These are phyloP conservation scores for Leptopilina drosophilae DNA, from an alignment of 2,888 invertebrate species.

Conservation along the genomic window DNA sequence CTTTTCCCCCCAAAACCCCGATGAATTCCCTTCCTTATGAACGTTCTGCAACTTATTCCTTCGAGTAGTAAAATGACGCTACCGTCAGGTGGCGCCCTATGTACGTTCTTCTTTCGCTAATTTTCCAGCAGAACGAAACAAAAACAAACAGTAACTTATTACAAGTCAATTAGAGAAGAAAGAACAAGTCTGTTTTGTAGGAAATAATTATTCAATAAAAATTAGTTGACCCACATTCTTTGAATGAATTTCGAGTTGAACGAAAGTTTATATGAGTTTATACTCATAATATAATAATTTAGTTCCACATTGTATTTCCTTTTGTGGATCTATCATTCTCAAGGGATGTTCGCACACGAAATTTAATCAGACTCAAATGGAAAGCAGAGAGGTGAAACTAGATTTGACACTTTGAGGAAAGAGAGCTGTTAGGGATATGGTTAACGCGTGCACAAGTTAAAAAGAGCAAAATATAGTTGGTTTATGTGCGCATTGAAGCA, in stretches of 20 bases:
- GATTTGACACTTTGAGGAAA: constrained; percentile 13
- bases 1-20: not conserved
- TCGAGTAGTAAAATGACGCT: not conserved
- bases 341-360: not conserved
- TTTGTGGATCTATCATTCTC: not conserved
- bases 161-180: too few relatives aligned
- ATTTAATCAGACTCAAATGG: constrained; percentile 30
- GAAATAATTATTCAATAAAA: too few relatives aligned
- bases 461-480: constrained; percentile 32
- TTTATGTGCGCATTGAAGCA: constrained; percentile 12
- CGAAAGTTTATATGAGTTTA: too few relatives aligned
- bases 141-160: too few relatives aligned
- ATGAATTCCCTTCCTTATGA: not conserved
- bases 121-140: too few relatives aligned
- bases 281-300: too few relatives aligned
- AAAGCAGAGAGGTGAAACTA: constrained; percentile 20
- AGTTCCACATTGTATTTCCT: not conserved
- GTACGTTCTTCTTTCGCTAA: too few relatives aligned
- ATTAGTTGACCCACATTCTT: too few relatives aligned
- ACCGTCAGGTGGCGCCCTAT: not conserved
- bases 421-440: not conserved
- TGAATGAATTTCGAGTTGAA: too few relatives aligned
- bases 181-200: too few relatives aligned
- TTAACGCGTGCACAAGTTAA: not conserved
- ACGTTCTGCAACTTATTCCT: not conserved